Conservation (phyloP, 2,113 vertebrate species). For the Rhinopithecus roxellana region DNA sequence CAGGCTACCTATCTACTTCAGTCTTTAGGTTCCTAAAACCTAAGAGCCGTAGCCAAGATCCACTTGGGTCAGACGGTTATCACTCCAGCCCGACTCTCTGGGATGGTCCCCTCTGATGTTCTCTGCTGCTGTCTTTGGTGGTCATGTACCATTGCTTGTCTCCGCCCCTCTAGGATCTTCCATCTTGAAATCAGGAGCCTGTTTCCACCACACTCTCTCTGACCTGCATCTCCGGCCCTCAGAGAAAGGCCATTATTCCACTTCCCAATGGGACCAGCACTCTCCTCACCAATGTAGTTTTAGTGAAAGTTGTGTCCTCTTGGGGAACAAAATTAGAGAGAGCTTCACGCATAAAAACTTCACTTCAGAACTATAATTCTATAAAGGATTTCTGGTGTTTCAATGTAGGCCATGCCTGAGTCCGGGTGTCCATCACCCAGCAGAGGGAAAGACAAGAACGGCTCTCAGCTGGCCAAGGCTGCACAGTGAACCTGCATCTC, state of each 20-base stretch:
- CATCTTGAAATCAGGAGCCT: neutral
- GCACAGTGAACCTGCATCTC: neutral
- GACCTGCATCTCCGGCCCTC: neutral
- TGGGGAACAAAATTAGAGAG: neutral
- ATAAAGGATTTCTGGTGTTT: neutral
- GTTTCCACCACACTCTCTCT: neutral
- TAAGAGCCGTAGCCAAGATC: neutral
- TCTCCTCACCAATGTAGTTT: neutral
- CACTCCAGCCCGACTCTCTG: neutral
- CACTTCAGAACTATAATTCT: neutral
- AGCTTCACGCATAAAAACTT: neutral
- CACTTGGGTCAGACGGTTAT: no score
- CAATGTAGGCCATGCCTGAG: neutral
- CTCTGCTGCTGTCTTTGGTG: no score
- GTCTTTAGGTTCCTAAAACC: neutral
- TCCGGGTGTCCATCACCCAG: neutral
- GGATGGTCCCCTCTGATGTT: no score
- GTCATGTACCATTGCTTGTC: no score
- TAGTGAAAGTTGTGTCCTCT: neutral
- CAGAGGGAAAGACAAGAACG: neutral
- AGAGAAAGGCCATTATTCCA: neutral
- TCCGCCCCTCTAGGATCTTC: neutral
- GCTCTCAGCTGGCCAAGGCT: fast-evolving
- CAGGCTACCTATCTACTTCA: neutral
- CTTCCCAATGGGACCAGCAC: neutral